These are phyloP conservation scores for Lasioglossum calceatum DNA, from an alignment of 2,888 invertebrate species.

Conservation along the genomic window DNA sequence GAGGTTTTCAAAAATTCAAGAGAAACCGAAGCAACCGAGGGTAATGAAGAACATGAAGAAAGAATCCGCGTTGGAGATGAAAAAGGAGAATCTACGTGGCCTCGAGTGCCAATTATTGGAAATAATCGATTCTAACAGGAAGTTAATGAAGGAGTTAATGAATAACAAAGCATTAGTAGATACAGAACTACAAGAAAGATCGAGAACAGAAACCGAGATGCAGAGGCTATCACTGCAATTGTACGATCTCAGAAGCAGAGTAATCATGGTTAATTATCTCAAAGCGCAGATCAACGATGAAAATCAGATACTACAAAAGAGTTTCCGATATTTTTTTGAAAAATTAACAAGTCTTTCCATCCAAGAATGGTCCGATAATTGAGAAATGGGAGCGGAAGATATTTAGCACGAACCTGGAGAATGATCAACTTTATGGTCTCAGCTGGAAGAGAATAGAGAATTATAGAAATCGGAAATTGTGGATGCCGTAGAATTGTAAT, in stretches of 20 bases:
- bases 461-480: neutral
- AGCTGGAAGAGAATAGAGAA: neutral
- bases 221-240: slow-evolving; percentile 57
- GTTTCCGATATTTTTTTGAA: slow-evolving; percentile 60
- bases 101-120: slow-evolving; percentile 40
- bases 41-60: neutral
- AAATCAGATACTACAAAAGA: slow-evolving; percentile 52
- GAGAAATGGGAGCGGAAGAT: neutral
- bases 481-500: neutral
- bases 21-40: neutral
- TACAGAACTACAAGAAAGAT: slow-evolving; percentile 57
- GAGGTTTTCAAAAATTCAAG: neutral
- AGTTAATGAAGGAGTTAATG: slow-evolving; percentile 56
- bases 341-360: slow-evolving; percentile 48
- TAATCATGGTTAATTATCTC: slow-evolving; percentile 46
- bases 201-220: slow-evolving; percentile 64
- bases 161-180: slow-evolving; percentile 50
- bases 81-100: slow-evolving; percentile 7
- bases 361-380: neutral
- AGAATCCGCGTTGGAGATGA: neutral
- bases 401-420: neutral
- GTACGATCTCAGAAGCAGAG: slow-evolving; percentile 59
- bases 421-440: neutral
- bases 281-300: slow-evolving; percentile 46
- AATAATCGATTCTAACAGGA: slow-evolving; percentile 58